These are phyloP conservation scores for Orientallactaga sibirica DNA, from an alignment of 2,797 vertebrate genomes.

Conservation along the genomic window DNA sequence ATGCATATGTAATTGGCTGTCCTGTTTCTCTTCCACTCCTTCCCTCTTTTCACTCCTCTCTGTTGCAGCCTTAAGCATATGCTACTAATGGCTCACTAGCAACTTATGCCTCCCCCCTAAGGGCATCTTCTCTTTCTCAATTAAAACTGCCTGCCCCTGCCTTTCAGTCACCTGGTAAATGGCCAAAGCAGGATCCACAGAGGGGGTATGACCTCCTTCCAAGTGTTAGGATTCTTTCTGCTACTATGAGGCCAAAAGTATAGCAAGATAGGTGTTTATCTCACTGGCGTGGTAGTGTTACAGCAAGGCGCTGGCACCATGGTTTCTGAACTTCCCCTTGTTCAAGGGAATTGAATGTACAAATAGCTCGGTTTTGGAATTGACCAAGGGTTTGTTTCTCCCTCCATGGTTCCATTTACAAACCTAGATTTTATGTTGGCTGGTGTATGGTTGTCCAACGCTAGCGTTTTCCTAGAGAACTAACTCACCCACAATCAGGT, in stretches of 20 bases:
- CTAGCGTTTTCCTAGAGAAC: constrained; percentile 21
- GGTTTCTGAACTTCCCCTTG: constrained; percentile 9
- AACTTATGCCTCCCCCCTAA: not conserved
- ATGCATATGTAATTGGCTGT: not conserved
- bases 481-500: constrained; percentile 12
- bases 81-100: not conserved
- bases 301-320: not conserved
- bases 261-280: not conserved
- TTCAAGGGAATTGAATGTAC: not conserved
- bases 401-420: not conserved
- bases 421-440: not conserved
- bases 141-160: not conserved
- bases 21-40: not conserved
- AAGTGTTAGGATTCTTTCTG: not conserved
- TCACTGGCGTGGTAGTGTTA: not conserved
- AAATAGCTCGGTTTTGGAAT: not conserved
- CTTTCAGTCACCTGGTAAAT: not conserved
- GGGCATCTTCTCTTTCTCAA: not conserved
- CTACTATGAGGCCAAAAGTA: not conserved
- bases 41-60: constrained; percentile 1
- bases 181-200: constrained; percentile 19
- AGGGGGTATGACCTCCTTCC: not conserved
- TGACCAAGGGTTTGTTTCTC: not conserved
- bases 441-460: not conserved
- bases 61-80: not conserved